phyloP scores from a whole-genome alignment of 2,113 vertebrate genomes.

The Passer domesticus region DNA sequence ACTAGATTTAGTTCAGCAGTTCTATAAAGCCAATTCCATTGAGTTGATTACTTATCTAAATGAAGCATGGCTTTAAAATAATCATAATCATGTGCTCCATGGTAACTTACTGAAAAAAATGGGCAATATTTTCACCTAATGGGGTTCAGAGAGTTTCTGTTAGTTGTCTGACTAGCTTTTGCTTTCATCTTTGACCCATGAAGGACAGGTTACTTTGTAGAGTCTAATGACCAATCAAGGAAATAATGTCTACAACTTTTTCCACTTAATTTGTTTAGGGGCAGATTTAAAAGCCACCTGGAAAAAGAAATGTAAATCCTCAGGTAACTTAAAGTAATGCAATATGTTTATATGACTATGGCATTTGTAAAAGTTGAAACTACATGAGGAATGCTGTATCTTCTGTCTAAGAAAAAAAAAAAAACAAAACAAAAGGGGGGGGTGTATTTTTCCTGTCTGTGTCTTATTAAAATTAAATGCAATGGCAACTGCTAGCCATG shows the following conservation, averaged over 20 bases:
- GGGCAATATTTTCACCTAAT: slow-evolving; percentile 4
- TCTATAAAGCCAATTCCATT: not conserved
- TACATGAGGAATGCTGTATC: not conserved
- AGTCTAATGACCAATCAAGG: slow-evolving; percentile 39
- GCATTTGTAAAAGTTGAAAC: not conserved
- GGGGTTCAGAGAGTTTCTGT: not conserved
- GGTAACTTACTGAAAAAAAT: slow-evolving; percentile 22
- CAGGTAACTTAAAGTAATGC: not conserved
- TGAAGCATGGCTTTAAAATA: slow-evolving; percentile 56
- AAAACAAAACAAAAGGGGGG: too few species aligned
- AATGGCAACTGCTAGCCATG: not conserved
- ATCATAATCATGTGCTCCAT: slow-evolving; percentile 35
- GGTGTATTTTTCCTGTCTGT: not conserved
- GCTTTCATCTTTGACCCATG: not conserved
- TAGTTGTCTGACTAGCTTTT: slow-evolving; percentile 36
- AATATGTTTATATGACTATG: not conserved
- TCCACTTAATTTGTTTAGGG: not conserved
- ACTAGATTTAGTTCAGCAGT: slow-evolving; percentile 16
- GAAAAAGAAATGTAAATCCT: slow-evolving; percentile 36
- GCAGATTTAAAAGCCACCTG: slow-evolving; percentile 11
- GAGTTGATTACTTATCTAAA: slow-evolving; percentile 63
- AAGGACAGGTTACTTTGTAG: slow-evolving; percentile 19
- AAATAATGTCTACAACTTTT: slow-evolving; percentile 19
- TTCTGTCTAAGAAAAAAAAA: not conserved
- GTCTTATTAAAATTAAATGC: not conserved